Percentiles rank a stretch among this genome's conserved stretches.
These are phyloP conservation scores for Baryphthengus martii DNA, from an alignment of 2,113 vertebrate species.

Conservation along the genomic window DNA sequence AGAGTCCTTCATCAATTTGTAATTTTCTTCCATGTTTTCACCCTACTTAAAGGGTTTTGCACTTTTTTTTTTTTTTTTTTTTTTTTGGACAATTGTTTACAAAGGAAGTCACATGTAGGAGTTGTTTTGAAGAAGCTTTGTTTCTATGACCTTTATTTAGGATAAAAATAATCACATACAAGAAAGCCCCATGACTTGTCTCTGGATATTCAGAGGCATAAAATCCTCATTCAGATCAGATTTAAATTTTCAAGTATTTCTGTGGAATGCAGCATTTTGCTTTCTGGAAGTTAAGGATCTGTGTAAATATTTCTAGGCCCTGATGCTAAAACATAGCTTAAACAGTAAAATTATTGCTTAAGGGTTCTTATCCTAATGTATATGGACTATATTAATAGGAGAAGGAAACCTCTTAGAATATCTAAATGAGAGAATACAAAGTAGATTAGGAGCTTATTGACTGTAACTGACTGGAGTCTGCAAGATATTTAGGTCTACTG, in stretches of 20 bases:
- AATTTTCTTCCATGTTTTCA: not conserved
- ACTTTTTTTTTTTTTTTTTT: not conserved
- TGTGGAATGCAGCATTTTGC: not conserved
- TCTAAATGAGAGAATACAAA: not conserved
- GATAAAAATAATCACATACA: not conserved
- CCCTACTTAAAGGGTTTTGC: not conserved
- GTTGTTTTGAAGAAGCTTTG: not conserved
- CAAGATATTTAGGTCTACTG: not conserved
- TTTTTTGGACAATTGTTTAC: not conserved
- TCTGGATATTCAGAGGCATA: not conserved
- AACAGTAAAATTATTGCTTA: not conserved
- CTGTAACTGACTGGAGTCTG: not conserved
- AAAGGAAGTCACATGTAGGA: not conserved
- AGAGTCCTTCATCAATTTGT: not conserved
- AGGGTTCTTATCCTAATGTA: not conserved
- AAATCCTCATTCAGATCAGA: not conserved
- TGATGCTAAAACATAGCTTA: not conserved
- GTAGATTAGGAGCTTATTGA: not conserved
- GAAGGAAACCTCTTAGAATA: not conserved
- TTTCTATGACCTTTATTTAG: conserved; percentile 1
- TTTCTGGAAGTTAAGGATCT: not conserved
- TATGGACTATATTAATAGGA: not conserved
- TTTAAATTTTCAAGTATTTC: not conserved
- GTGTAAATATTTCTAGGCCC: not conserved
- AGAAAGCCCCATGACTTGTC: not conserved